Base-by-base conservation (phyloP, 1,140 invertebrate species). In the Dysdera silvatica region DNA sequence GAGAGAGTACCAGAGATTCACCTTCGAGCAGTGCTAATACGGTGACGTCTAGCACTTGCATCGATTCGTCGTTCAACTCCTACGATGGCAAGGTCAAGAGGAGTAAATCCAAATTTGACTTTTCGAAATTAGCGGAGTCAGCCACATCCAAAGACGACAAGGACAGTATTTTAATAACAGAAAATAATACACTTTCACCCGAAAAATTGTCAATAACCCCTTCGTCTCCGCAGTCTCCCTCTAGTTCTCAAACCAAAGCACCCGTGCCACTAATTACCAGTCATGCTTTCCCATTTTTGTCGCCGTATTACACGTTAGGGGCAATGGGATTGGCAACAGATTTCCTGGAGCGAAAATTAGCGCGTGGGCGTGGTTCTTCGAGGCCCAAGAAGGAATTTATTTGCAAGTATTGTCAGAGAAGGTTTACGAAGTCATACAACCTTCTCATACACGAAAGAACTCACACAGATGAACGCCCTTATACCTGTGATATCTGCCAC, bases 351-450 rank as follows among this genome's bases (percentile, higher is more conserved):
- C 16, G 47, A 23, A 35, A 24, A 24, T 20, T n/a, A 10, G 16
- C 16, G 23, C 32, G 32, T 20, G 32, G 52, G 4, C 23, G 37
- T 26, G 52, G 23, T 4, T 65, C 61, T 16, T 58, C 59, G n/a
- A 84, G 91, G 78, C 88, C 91, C 78, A 94, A 95, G 83, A 94
- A 91, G 83, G 89, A 98, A 82, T 98, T 95, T 80, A 91, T 98
- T 78, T 99, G 96, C 81, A 91, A 93, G 73, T 98, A 90, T 75
- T 99, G 96, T 78, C 88, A 90, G 72, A 83, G 96, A 37, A 89
- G 96, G 72, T 99, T 99, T 76, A 95, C 94, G 59, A 98, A 98
- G 78, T 89, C 91, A 26, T 98, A 99, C 79, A 98, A 98, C 76
- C 82, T 99, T 51, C 79, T 98, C 49, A 98, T 98, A 68, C 95